phyloP scores from a whole-genome alignment of 2,888 invertebrate genomes.

The Nineta flava region DNA sequence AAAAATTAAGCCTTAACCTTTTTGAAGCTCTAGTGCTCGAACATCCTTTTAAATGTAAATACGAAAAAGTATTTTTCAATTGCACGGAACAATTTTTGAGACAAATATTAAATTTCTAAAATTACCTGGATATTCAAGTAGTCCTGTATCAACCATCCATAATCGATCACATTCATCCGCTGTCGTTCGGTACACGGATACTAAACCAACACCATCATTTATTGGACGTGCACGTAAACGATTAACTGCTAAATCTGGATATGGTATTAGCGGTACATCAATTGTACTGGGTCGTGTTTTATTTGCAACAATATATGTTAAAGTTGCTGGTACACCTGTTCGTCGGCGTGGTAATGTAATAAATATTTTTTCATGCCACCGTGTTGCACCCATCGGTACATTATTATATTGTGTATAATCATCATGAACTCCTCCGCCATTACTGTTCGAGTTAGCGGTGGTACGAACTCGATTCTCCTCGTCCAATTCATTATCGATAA shows the following conservation, averaged over 20 bases:
- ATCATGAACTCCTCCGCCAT: not conserved
- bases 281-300: slow-evolving; percentile 20
- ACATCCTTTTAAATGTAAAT: not conserved
- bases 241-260: slow-evolving; percentile 41
- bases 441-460: too few relatives aligned
- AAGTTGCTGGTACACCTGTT: slow-evolving; percentile 33
- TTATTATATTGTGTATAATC: slow-evolving; percentile 28
- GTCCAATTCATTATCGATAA: not conserved
- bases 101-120: too few relatives aligned
- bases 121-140: slow-evolving; percentile 48
- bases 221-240: slow-evolving; percentile 27
- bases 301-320: slow-evolving; percentile 29
- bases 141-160: slow-evolving; percentile 67
- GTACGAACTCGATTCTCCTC: not conserved
- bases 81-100: not conserved
- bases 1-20: too few relatives aligned
- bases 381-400: slow-evolving; percentile 49
- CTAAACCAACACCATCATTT: slow-evolving; percentile 23
- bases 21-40: too few relatives aligned
- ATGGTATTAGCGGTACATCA: slow-evolving; percentile 39
- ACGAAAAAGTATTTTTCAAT: not conserved
- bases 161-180: slow-evolving; percentile 56
- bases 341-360: slow-evolving; percentile 56
- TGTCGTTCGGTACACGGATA: slow-evolving; percentile 54
- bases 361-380: slow-evolving; percentile 48